Evolutionary conservation across 2,888 invertebrate genomes (phyloP), one percentile per base, ranked within the genome.

Genomic region (Cerastis leucographa): DNA sequence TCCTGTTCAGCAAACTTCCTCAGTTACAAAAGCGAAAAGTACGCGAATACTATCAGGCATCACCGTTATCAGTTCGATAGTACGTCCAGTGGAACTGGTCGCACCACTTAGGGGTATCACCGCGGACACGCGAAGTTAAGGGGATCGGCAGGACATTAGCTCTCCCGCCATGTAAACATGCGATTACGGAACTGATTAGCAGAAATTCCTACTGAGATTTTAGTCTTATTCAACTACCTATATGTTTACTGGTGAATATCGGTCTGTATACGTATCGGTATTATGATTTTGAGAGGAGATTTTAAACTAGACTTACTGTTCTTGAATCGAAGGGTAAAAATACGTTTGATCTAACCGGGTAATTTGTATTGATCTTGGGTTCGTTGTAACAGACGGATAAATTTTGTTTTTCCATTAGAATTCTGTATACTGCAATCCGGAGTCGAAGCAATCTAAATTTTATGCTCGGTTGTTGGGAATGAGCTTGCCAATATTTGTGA

Each of bases 81-180:
- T 66, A 9, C 22, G 25, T 14, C 69, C 44, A 0, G 69, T 35
- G 59, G 72, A 74, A 85, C 85, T 85, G 76, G 83, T 67, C 19
- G 29, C 61, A n/a, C 80, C 84, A 84, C 85, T 84, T 84, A 84
- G 69, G 59, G 25, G 42, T 84, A 84, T 84, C 85, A 70, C 61
- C 17, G 49, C 42, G n/a, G n/a, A 73, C 83, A 84, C 85, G 83
- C 83, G 42, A 81, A 35, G 12, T 25, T 44, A 69, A 81, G 76
- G 71, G 56, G 59, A 40, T 56, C 65, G 71, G 76, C 64, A 83
- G 80, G 61, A 59, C 62, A 71, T 76, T 76, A 84, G 76, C 80
- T 71, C 35, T 35, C 17, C 59, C 19, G 84, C 65, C 71, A 77
- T 85, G 74, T 81, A 84, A 84, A 85, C 85, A 80, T 71, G 61